Conservation (phyloP, 1,140 invertebrate genomes). For the Platorchestia sp. region DNA sequence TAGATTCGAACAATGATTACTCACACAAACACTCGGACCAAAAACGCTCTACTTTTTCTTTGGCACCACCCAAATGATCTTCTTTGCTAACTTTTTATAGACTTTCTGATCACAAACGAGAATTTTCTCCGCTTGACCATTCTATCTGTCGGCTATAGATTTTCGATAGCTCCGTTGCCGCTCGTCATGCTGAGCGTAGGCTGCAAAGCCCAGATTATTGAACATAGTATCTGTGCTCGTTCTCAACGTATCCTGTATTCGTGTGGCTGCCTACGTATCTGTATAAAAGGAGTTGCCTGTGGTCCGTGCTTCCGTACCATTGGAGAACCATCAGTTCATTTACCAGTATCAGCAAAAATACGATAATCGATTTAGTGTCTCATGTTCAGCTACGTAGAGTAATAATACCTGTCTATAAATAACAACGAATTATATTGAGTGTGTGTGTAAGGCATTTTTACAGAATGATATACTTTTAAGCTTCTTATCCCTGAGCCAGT, state of each 20-base stretch:
- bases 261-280: too few relatives aligned
- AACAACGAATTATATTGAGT: too few relatives aligned
- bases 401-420: too few relatives aligned
- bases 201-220: not conserved
- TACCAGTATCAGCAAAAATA: too few relatives aligned
- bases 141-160: conserved; percentile 12
- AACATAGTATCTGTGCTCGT: not conserved
- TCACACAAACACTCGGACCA: not conserved
- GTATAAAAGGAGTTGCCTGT: not conserved
- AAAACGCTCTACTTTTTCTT: not conserved
- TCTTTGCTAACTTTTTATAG: not conserved
- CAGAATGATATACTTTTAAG: not conserved
- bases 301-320: not conserved
- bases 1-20: not conserved
- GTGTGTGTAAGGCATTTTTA: not conserved
- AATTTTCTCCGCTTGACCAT: conserved; percentile 3
- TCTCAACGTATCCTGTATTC: not conserved
- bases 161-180: conserved; percentile 3
- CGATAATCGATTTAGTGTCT: too few relatives aligned
- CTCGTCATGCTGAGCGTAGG: not conserved
- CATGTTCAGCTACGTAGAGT: too few relatives aligned
- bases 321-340: not conserved
- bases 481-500: not conserved
- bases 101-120: not conserved
- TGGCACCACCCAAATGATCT: not conserved